Conservation (phyloP, 2,888 invertebrate species). For the Hymenopus coronatus region DNA sequence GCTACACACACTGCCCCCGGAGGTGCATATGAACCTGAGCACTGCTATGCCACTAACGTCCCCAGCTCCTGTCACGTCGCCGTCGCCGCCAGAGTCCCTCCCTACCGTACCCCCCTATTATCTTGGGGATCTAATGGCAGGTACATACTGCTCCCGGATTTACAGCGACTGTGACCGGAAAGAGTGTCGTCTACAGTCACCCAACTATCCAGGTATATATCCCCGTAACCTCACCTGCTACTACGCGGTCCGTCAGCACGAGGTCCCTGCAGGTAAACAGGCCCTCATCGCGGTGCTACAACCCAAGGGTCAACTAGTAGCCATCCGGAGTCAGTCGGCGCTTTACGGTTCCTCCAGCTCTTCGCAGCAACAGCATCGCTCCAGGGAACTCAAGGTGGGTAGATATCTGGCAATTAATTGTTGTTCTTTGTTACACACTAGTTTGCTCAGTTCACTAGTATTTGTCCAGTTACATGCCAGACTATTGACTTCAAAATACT, state of each 20-base stretch:
- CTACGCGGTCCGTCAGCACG: conserved; percentile 82
- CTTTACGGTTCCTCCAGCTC: conserved; percentile 49
- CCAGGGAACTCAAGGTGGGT: conserved; percentile 48
- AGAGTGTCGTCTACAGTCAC: conserved; percentile 83
- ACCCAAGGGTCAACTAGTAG: conserved; percentile 79
- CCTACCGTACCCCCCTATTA: conserved; percentile 58
- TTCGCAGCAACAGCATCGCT: conserved; percentile 48
- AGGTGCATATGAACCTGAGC: conserved; percentile 8
- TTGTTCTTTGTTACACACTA: no score
- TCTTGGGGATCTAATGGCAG: conserved; percentile 84
- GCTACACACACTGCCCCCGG: not conserved
- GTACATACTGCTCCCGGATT: conserved; percentile 88
- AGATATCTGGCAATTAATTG: no score
- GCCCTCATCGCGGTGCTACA: conserved; percentile 83
- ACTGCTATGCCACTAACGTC: not conserved
- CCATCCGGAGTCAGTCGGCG: conserved; percentile 75
- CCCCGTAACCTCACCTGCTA: conserved; percentile 92
- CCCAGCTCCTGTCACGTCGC: not conserved
- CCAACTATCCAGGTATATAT: conserved; percentile 90
- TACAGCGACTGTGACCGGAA: conserved; percentile 90
- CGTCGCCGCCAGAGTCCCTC: not conserved
- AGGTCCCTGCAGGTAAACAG: conserved; percentile 82
- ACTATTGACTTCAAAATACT: no score
- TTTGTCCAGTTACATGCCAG: no score
- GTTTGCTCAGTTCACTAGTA: no score